These are phyloP conservation scores for Apteryx mantelli DNA, from an alignment of 2,113 vertebrate genomes.

Conservation along the genomic window DNA sequence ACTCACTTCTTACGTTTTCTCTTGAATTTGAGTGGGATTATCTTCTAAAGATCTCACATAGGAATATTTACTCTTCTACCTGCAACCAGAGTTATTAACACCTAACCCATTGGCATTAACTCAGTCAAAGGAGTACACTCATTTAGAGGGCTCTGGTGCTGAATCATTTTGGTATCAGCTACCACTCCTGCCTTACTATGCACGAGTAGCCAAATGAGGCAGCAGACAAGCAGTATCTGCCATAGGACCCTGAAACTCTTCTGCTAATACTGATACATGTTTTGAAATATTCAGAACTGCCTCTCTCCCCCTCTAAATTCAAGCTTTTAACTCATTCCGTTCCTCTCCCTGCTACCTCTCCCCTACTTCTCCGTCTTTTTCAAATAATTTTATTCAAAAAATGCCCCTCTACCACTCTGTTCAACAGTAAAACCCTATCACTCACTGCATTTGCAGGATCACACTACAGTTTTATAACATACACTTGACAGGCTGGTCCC, in stretches of 20 bases:
- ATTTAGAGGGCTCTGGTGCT: not conserved
- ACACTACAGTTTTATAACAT: not conserved
- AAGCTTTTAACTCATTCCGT: not conserved
- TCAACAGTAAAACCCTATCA: not conserved
- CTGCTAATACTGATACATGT: fast-evolving
- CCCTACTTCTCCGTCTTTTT: not conserved
- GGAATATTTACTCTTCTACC: not conserved
- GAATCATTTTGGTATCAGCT: not conserved
- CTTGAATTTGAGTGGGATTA: not conserved
- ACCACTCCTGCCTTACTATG: not conserved
- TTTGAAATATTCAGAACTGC: not conserved
- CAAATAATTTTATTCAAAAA: not conserved
- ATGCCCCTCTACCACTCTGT: not conserved
- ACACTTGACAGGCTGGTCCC: not conserved
- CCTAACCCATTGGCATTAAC: not conserved
- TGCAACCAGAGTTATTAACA: fast-evolving
- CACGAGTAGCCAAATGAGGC: not conserved
- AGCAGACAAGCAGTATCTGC: not conserved
- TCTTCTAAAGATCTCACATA: not conserved
- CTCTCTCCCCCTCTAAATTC: not conserved
- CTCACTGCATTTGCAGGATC: not conserved
- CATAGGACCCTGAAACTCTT: not conserved
- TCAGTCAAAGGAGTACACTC: not conserved
- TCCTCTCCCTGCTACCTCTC: not conserved
- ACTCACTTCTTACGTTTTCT: not conserved